phyloP scores from a whole-genome alignment of 2,888 invertebrate genomes.

The Ametastegia equiseti region DNA sequence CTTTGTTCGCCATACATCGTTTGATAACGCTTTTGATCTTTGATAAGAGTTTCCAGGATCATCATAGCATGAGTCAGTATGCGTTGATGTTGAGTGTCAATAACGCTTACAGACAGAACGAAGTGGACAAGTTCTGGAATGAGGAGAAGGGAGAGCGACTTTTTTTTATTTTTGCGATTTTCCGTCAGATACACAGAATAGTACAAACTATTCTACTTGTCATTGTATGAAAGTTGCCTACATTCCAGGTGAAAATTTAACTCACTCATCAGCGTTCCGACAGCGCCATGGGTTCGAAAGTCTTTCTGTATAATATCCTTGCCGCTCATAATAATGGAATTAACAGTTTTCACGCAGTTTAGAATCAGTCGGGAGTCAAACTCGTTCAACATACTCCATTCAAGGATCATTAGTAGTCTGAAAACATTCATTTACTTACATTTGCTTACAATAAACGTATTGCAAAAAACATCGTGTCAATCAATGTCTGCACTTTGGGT shows the following conservation, averaged over 20 bases:
- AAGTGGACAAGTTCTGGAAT: constrained; percentile 58
- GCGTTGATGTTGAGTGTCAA: constrained; percentile 63
- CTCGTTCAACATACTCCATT: constrained; percentile 56
- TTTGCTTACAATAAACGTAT: not conserved
- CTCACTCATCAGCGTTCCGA: constrained; percentile 60
- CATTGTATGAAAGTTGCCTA: not conserved
- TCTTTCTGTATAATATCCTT: constrained; percentile 52
- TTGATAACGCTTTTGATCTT: constrained; percentile 25
- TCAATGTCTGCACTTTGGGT: not conserved
- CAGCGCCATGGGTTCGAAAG: constrained; percentile 58
- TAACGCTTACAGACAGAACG: constrained; percentile 56
- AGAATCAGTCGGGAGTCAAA: constrained; percentile 56
- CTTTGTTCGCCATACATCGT: constrained; percentile 55
- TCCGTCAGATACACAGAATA: not conserved
- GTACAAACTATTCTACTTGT: not conserved
- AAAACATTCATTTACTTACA: not conserved
- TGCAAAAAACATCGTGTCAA: not conserved
- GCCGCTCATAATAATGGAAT: constrained; percentile 56
- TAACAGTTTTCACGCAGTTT: constrained; percentile 61
- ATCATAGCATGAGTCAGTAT: constrained; percentile 64
- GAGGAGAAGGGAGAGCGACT: not conserved
- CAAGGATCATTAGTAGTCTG: constrained; percentile 64
- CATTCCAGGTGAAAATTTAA: not conserved
- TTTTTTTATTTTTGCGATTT: not conserved
- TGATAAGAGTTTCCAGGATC: constrained; percentile 60